Evolutionary conservation across 2,113 vertebrate species (phyloP).

Genomic region (Collichthys lucidus): DNA sequence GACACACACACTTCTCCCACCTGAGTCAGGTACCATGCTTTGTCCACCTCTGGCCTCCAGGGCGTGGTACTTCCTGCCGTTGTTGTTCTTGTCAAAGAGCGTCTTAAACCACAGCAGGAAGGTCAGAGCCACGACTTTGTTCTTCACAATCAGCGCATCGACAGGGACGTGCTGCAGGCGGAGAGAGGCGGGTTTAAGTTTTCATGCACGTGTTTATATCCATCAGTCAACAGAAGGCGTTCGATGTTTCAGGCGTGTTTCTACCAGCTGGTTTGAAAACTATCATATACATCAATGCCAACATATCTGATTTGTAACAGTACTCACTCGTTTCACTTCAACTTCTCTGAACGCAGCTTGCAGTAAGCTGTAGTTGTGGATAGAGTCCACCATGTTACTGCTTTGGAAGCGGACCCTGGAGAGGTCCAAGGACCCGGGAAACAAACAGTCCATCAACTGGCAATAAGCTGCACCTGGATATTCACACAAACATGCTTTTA

Average conservation of each 20-base stretch:
- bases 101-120: slow-evolving; percentile 93
- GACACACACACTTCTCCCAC: slow-evolving; percentile 1
- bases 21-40: slow-evolving; percentile 56
- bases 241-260: neutral
- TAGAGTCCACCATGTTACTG: slow-evolving; percentile 15
- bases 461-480: slow-evolving; percentile 76
- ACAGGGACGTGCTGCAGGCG: slow-evolving; percentile 77
- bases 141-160: slow-evolving; percentile 85
- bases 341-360: slow-evolving; percentile 63
- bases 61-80: slow-evolving; percentile 84
- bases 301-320: neutral
- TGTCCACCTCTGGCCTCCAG: slow-evolving; percentile 88
- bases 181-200: neutral
- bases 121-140: slow-evolving; percentile 85
- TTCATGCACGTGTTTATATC: no score
- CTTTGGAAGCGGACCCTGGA: slow-evolving; percentile 64
- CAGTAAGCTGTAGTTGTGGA: slow-evolving; percentile 73
- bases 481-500: neutral
- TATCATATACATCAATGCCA: no score
- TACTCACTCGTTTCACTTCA: slow-evolving; percentile 64
- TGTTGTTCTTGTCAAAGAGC: slow-evolving; percentile 88
- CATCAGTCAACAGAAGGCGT: neutral
- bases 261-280: neutral
- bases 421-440: slow-evolving; percentile 66
- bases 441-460: slow-evolving; percentile 74